A percentile compares a stretch with the other conserved stretches of the same genome.
Conservation (phyloP, 2,797 vertebrate species). For the Bufotes viridis region DNA sequence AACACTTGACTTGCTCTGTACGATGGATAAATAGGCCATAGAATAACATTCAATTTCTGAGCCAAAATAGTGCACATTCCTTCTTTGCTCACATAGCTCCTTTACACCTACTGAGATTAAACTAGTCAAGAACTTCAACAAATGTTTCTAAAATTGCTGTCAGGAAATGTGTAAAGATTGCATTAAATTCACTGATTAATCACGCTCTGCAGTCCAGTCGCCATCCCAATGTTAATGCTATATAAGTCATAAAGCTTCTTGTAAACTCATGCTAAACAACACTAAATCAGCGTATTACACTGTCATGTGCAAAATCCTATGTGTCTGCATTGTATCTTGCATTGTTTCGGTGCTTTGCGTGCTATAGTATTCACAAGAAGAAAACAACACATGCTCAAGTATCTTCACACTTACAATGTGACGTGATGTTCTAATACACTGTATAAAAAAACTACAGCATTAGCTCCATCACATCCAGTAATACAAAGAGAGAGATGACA, state of each 20-base stretch:
- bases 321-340: constrained; percentile 46
- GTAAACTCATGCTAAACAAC: constrained; percentile 36
- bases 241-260: constrained; percentile 38
- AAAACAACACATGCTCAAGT: neutral
- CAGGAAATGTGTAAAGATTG: constrained; percentile 13
- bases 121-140: constrained; percentile 46
- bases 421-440: neutral
- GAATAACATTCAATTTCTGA: constrained; percentile 53
- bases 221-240: constrained; percentile 9
- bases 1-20: constrained; percentile 65
- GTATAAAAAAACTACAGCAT: neutral
- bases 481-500: neutral
- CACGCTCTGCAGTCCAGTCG: neutral
- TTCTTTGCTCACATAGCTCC: constrained; percentile 46
- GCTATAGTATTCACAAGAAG: constrained; percentile 1
- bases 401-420: neutral
- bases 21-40: constrained; percentile 58
- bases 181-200: constrained; percentile 36
- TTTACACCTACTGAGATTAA: constrained; percentile 59
- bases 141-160: constrained; percentile 35
- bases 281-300: constrained; percentile 52
- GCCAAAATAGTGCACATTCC: constrained; percentile 41
- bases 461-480: neutral
- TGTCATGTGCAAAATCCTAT: constrained; percentile 30
- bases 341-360: neutral